Conservation (phyloP, 2,888 invertebrate genomes). For the Smittia sp. region DNA sequence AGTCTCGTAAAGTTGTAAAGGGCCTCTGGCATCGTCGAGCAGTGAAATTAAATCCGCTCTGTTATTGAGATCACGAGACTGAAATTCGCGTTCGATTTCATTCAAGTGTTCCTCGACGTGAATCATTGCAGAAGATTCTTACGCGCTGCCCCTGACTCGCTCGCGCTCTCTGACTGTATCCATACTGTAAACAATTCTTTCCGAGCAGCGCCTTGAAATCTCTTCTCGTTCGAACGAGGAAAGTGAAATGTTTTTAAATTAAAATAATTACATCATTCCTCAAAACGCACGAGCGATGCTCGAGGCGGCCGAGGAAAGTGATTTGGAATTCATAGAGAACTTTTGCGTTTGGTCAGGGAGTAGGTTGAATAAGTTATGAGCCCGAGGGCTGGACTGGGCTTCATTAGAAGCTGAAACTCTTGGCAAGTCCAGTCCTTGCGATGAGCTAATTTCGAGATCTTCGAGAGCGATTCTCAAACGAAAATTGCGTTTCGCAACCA, state of each 20-base stretch:
- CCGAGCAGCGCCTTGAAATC: constrained; percentile 7
- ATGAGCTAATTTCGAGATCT: too few relatives aligned
- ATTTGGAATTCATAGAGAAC: not conserved
- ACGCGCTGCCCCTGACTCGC: not conserved
- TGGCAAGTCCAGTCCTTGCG: too few relatives aligned
- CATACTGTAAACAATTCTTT: constrained; percentile 28
- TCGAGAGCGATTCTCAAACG: not conserved
- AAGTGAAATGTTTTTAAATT: constrained; percentile 4
- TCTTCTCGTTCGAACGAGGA: not conserved
- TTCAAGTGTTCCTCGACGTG: not conserved
- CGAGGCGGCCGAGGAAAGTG: not conserved
- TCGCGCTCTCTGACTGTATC: not conserved
- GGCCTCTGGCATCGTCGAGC: not conserved
- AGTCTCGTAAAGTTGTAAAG: not conserved
- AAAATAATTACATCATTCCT: constrained; percentile 40
- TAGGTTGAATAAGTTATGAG: too few relatives aligned
- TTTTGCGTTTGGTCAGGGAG: not conserved
- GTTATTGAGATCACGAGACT: not conserved
- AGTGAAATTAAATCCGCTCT: not conserved
- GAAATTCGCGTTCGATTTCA: not conserved
- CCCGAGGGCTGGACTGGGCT: too few relatives aligned
- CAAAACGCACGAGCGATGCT: not conserved
- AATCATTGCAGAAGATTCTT: too few relatives aligned
- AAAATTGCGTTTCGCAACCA: not conserved
- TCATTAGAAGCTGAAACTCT: too few relatives aligned